A percentile compares a stretch with the other conserved stretches of the same genome.
These are phyloP conservation scores for Julus scandinavius DNA, from an alignment of 2,888 invertebrate species.

Conservation along the genomic window DNA sequence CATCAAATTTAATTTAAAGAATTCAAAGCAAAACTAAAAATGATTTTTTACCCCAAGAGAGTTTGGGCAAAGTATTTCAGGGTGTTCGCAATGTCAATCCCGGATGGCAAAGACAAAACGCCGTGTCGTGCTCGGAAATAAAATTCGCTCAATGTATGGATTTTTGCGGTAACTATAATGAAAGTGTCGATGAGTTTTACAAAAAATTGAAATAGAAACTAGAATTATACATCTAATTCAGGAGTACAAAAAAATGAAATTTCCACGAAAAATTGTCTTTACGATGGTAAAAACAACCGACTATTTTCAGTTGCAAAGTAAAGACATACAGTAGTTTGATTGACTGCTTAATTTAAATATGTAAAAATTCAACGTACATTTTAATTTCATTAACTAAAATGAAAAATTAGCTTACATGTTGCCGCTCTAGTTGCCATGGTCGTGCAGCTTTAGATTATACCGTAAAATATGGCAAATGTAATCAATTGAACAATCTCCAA, in stretches of 20 bases:
- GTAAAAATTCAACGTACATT: too few relatives aligned
- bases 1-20: background rate
- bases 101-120: conserved; percentile 90
- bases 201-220: background rate
- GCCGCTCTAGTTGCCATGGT: conserved; percentile 91
- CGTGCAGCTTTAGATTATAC: background rate
- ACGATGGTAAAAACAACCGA: too few relatives aligned
- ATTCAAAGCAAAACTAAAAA: too few relatives aligned
- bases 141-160: conserved; percentile 95
- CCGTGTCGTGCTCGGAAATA: conserved; percentile 92
- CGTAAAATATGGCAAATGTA: too few relatives aligned
- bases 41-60: conserved; percentile 80
- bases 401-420: conserved; percentile 79
- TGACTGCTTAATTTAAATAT: too few relatives aligned
- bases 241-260: too few relatives aligned
- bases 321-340: too few relatives aligned
- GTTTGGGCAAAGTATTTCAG: conserved; percentile 98
- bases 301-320: too few relatives aligned
- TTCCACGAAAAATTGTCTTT: too few relatives aligned
- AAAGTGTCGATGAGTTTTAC: conserved; percentile 46
- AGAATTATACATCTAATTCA: too few relatives aligned
- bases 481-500: too few relatives aligned
- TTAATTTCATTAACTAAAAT: too few relatives aligned
- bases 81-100: conserved; percentile 95
- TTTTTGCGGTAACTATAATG: conserved; percentile 92